Evolutionary conservation across 2,888 invertebrate genomes (phyloP).

Genomic region (Nomada ruficornis): DNA sequence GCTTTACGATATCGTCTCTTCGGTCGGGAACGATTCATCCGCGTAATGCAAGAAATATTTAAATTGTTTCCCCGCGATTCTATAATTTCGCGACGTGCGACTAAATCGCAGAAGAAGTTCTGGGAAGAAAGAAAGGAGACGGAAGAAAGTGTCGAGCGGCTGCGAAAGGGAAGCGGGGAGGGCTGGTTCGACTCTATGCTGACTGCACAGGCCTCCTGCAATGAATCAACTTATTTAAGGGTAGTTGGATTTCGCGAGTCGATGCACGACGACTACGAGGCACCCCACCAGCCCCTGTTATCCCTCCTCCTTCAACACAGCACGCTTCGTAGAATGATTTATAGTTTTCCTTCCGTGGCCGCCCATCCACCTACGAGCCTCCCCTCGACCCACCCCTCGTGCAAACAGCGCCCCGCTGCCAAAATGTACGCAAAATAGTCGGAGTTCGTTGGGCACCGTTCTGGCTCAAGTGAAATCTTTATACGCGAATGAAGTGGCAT

Average conservation of each 20-base stretch:
- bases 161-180: conserved; percentile 20
- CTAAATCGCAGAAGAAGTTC: conserved; percentile 32
- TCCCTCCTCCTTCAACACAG: conserved; percentile 66
- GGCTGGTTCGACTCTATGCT: conserved; percentile 61
- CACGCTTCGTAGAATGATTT: conserved; percentile 75
- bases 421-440: conserved; percentile 79
- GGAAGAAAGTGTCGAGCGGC: conserved; percentile 39
- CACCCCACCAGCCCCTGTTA: conserved; percentile 67
- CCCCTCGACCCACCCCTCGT: conserved; percentile 53
- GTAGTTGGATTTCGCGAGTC: conserved; percentile 84
- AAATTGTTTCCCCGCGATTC: not conserved
- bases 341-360: conserved; percentile 75
- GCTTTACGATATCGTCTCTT: not conserved
- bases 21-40: not conserved
- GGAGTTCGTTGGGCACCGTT: conserved; percentile 65
- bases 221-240: conserved; percentile 84
- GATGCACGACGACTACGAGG: conserved; percentile 81
- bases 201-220: conserved; percentile 76
- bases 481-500: not conserved
- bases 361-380: conserved; percentile 57
- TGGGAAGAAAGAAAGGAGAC: conserved; percentile 5
- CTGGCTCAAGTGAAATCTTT: conserved; percentile 24
- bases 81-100: not conserved
- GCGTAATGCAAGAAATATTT: not conserved
- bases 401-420: conserved; percentile 67